Evolutionary conservation across 1,140 invertebrate species (phyloP).

Genomic region (Samia ricini): DNA sequence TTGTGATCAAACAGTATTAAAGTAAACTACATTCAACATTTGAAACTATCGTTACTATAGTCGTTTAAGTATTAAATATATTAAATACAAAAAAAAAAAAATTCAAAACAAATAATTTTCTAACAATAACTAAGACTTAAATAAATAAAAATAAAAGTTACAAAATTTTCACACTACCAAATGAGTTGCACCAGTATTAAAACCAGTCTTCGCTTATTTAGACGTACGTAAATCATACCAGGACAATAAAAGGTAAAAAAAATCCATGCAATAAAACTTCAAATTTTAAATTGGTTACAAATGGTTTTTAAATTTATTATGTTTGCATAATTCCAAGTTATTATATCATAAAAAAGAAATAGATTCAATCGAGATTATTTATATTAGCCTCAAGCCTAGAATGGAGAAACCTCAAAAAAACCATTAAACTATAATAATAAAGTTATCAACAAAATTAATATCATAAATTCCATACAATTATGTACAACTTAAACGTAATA

Average conservation of each 20-base stretch:
- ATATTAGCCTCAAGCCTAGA: neutral
- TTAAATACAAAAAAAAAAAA: no score
- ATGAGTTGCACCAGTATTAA: neutral
- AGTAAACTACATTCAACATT: no score
- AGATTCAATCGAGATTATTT: no score
- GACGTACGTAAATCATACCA: neutral
- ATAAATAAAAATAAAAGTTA: no score
- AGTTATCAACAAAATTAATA: neutral
- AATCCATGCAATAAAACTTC: conserved; percentile 26
- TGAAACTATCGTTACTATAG: no score
- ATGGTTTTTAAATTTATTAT: conserved; percentile 44
- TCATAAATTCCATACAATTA: neutral
- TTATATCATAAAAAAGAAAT: conserved; percentile 35
- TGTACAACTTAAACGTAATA: neutral
- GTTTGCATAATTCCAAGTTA: conserved; percentile 51
- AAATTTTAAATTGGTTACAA: conserved; percentile 44
- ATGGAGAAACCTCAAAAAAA: neutral
- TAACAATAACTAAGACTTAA: no score
- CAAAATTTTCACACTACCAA: no score
- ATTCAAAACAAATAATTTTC: no score
- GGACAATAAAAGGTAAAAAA: neutral
- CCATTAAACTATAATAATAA: neutral
- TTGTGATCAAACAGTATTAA: no score
- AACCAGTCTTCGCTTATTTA: neutral
- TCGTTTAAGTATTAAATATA: no score